Evolutionary conservation across 2,797 vertebrate species (phyloP).

Genomic region (Triplophysa bombifrons): DNA sequence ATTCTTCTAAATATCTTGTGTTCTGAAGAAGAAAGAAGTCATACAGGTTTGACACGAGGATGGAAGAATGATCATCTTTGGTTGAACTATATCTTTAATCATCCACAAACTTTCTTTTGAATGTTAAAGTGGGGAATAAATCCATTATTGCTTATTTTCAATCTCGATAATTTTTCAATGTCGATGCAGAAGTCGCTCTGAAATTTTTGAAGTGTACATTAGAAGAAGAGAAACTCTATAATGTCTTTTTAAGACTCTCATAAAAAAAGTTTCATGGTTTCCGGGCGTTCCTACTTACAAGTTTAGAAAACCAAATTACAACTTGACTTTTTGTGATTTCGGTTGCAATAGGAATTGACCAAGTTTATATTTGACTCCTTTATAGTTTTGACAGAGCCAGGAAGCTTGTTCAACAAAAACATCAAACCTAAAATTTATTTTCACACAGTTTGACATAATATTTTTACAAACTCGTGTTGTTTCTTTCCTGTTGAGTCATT

Average conservation of each 20-base stretch:
- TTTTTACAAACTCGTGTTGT: constrained; percentile 54
- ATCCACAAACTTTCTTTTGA: not conserved
- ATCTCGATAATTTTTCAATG: no score
- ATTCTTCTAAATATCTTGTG: no score
- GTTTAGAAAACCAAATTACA: no score
- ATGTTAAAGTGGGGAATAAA: not conserved
- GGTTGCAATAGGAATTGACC: no score
- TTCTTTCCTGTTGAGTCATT: constrained; percentile 60
- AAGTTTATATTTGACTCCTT: no score
- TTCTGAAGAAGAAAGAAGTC: no score
- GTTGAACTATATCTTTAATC: not conserved
- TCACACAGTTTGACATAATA: not conserved
- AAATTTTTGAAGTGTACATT: not conserved
- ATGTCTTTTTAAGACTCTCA: not conserved
- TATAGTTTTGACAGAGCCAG: no score
- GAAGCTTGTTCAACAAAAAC: not conserved
- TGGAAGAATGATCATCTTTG: no score
- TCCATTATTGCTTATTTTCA: not conserved
- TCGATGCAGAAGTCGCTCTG: not conserved
- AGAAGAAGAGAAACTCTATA: not conserved
- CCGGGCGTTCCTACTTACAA: no score
- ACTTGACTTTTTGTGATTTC: no score
- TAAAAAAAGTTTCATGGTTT: not conserved
- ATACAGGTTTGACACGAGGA: no score
- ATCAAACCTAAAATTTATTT: not conserved